phyloP scores from a whole-genome alignment of 2,113 vertebrate species.

The Tricholaema leucomelas region DNA sequence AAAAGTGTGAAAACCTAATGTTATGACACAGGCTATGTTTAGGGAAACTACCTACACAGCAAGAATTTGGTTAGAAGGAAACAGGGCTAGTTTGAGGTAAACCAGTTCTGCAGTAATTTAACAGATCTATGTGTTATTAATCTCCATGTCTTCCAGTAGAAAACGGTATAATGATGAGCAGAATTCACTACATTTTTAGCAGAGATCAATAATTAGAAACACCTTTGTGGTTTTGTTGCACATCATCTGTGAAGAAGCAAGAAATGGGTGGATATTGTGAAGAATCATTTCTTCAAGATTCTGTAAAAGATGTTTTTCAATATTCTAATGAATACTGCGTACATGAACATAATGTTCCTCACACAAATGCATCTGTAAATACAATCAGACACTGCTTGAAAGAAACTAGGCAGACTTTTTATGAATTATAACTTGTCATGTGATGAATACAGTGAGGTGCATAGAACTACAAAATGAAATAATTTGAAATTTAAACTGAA shows the following conservation, averaged over 20 bases:
- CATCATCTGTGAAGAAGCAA: background rate
- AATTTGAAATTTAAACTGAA: background rate
- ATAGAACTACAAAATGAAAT: background rate
- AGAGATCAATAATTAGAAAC: background rate
- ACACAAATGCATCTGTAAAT: background rate
- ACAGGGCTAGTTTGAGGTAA: background rate
- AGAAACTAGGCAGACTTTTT: background rate
- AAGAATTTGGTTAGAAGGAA: background rate
- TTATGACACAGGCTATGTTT: background rate
- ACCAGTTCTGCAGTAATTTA: background rate
- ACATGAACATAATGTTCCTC: background rate
- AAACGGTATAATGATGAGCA: background rate
- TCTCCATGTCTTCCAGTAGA: background rate
- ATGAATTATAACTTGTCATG: background rate
- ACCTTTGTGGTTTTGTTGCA: background rate
- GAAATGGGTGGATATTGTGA: background rate
- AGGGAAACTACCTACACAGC: background rate
- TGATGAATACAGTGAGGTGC: background rate
- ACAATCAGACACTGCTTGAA: background rate
- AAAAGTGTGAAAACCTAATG: background rate
- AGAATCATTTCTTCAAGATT: background rate
- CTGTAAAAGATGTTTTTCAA: background rate
- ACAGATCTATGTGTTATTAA: background rate
- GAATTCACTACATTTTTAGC: background rate
- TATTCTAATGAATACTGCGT: background rate